These are phyloP conservation scores for Rhadina sibilatrix DNA, from an alignment of 2,113 vertebrate genomes.

Conservation along the genomic window DNA sequence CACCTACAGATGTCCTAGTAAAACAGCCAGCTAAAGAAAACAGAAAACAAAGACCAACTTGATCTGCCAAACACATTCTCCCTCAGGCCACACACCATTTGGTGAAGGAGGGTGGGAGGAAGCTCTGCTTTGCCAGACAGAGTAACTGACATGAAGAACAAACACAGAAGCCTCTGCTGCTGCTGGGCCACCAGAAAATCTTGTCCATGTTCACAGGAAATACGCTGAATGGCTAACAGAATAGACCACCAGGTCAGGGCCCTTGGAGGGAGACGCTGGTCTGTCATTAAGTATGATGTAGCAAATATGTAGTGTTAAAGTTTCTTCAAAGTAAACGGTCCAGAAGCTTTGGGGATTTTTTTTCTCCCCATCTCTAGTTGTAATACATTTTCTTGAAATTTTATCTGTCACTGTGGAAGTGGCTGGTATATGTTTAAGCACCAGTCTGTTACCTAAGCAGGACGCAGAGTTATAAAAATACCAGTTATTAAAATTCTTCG, in stretches of 20 bases:
- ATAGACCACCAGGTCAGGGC: neutral
- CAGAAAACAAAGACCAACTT: neutral
- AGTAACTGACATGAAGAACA: neutral
- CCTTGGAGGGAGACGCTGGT: accelerated
- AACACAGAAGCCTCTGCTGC: neutral
- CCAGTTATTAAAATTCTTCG: neutral
- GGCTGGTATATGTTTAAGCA: neutral
- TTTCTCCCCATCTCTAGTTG: neutral
- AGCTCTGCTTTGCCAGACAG: neutral
- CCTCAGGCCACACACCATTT: neutral
- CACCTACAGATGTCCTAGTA: neutral
- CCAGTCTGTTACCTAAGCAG: neutral
- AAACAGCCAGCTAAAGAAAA: neutral
- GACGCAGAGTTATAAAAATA: neutral
- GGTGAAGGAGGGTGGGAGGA: neutral
- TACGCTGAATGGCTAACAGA: neutral
- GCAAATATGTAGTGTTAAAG: neutral
- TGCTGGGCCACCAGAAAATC: neutral
- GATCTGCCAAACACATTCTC: conserved; percentile 27
- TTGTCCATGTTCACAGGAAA: neutral
- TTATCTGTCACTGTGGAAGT: neutral
- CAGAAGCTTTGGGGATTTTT: neutral
- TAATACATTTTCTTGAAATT: neutral
- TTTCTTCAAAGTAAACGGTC: neutral
- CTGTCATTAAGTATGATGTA: neutral